Evolutionary conservation across 1,140 invertebrate species (phyloP).

Genomic region (Pollicipes pollicipes): DNA sequence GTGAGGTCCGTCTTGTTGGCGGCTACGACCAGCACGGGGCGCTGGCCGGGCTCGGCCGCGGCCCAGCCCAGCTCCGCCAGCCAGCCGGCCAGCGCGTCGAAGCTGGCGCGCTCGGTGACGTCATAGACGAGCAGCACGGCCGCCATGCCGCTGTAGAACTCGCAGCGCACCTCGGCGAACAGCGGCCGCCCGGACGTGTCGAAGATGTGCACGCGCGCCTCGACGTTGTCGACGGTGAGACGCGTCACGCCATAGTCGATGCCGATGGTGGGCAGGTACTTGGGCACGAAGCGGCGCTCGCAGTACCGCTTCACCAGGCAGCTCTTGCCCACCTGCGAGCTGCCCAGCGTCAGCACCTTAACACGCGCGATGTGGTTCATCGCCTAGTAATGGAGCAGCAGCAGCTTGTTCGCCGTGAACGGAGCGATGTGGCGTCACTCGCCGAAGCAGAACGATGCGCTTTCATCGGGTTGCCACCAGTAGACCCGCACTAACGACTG

Average conservation of each 20-base stretch:
- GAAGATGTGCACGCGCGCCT: conserved; percentile 32
- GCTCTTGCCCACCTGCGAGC: conserved; percentile 21
- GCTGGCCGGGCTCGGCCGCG: too few relatives aligned
- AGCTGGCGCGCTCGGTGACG: conserved; percentile 17
- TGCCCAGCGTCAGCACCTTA: neutral
- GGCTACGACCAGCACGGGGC: neutral
- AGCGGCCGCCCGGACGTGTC: conserved; percentile 32
- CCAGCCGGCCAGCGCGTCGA: conserved; percentile 18
- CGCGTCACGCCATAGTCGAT: conserved; percentile 35
- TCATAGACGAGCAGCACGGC: conserved; percentile 17
- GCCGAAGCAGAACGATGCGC: too few relatives aligned
- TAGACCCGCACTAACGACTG: too few relatives aligned
- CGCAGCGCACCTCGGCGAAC: conserved; percentile 29
- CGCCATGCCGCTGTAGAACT: conserved; percentile 19
- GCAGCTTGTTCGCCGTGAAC: too few relatives aligned
- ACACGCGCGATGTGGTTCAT: neutral
- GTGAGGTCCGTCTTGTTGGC: neutral
- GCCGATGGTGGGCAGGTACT: conserved; percentile 33
- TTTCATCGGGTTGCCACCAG: too few relatives aligned
- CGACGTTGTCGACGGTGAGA: conserved; percentile 26
- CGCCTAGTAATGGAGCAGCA: neutral
- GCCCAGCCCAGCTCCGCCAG: conserved; percentile 11
- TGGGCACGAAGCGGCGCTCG: conserved; percentile 33
- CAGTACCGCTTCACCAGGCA: conserved; percentile 35
- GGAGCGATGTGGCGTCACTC: too few relatives aligned